These are phyloP conservation scores for Cheumatopsyche charites DNA, from an alignment of 1,140 invertebrate genomes.

Conservation along the genomic window DNA sequence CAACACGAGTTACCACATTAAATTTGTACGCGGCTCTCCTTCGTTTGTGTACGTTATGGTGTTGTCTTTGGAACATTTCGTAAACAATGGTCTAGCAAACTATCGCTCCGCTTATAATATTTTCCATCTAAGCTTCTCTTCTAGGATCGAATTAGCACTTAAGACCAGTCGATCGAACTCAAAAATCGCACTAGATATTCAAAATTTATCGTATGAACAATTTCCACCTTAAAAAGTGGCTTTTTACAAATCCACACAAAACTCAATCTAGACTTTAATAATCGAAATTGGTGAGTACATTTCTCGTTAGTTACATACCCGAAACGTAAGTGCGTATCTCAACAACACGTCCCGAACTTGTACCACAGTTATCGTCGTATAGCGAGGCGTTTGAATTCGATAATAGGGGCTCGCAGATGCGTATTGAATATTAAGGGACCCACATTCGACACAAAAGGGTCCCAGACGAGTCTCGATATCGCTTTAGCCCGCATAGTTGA, in stretches of 20 bases:
- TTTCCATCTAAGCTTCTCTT: neutral
- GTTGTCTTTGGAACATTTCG: conserved; percentile 18
- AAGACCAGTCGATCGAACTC: no score
- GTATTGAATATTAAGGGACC: conserved; percentile 19
- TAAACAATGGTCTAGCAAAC: conserved; percentile 15
- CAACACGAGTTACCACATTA: conserved; percentile 26
- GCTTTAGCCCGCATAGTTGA: conserved; percentile 22
- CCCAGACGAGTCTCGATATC: conserved; percentile 11
- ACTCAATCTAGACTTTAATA: no score
- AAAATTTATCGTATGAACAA: no score
- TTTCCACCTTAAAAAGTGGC: no score
- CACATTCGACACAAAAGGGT: conserved; percentile 11
- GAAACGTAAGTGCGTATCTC: no score
- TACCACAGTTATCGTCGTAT: no score
- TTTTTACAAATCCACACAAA: no score
- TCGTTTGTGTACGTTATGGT: neutral
- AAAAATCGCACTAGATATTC: no score
- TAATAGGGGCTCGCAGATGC: conserved; percentile 27
- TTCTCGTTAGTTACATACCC: no score
- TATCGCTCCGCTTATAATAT: neutral
- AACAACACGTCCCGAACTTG: no score
- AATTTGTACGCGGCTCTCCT: conserved; percentile 14
- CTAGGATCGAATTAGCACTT: no score
- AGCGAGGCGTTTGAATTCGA: conserved; percentile 16
- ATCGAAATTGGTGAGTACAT: no score